Evolutionary conservation across 2,888 invertebrate species (phyloP).

Genomic region (Abscondita cerata): DNA sequence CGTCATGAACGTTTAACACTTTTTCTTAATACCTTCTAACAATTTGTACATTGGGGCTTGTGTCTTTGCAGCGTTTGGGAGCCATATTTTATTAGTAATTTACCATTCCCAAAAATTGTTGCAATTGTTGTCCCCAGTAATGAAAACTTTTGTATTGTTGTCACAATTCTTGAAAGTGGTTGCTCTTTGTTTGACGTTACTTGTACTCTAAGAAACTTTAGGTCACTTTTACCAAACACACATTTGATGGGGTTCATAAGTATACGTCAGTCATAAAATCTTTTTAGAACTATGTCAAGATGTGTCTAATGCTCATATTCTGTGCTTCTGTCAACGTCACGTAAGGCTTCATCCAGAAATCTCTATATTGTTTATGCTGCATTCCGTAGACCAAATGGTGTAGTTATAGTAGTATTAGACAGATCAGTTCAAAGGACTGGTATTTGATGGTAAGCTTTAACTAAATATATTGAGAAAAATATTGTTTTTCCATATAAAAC

Average conservation of each 20-base stretch:
- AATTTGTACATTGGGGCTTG: constrained; percentile 47
- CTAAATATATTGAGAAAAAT: constrained; percentile 31
- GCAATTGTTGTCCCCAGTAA: constrained; percentile 39
- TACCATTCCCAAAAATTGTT: constrained; percentile 50
- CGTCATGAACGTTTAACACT: not conserved
- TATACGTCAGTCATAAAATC: constrained; percentile 43
- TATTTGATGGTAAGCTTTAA: constrained; percentile 51
- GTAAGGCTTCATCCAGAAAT: constrained; percentile 11
- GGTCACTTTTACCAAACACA: constrained; percentile 38
- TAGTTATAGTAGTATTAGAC: constrained; percentile 10
- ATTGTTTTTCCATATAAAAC: constrained; percentile 1
- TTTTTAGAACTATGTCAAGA: constrained; percentile 39
- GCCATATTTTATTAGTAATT: constrained; percentile 51
- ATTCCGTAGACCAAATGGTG: constrained; percentile 50
- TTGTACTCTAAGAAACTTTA: constrained; percentile 44
- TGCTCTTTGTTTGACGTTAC: constrained; percentile 42
- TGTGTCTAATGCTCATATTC: constrained; percentile 43
- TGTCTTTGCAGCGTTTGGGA: constrained; percentile 48
- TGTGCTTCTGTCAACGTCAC: constrained; percentile 20
- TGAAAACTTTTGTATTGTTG: constrained; percentile 43
- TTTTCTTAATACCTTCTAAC: constrained; percentile 44
- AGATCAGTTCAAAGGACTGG: constrained; percentile 42
- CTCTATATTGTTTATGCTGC: constrained; percentile 43
- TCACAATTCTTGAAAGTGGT: constrained; percentile 47
- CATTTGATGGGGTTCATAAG: constrained; percentile 49